Evolutionary conservation across 1,140 invertebrate species (phyloP).

Genomic region (Drosophila asahinai): DNA sequence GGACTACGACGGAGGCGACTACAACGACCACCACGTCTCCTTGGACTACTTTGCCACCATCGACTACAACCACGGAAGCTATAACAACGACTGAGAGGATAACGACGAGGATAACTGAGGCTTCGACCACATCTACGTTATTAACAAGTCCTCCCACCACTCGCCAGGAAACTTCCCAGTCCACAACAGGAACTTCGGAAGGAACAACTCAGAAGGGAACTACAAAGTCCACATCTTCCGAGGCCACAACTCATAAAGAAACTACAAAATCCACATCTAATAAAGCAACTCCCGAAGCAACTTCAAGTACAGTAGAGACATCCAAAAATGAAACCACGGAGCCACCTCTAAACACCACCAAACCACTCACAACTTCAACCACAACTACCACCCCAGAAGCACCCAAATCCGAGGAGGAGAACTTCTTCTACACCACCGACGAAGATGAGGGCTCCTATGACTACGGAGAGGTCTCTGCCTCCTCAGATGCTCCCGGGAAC

Average conservation of each 20-base stretch:
- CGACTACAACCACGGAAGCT: constrained; percentile 24
- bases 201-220: not conserved
- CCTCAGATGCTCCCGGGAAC: constrained; percentile 56
- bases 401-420: constrained; percentile 17
- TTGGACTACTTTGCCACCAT: constrained; percentile 22
- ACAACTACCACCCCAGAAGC: constrained; percentile 31
- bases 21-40: constrained; percentile 29
- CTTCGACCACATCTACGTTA: constrained; percentile 9
- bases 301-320: not conserved
- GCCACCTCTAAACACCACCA: constrained; percentile 1
- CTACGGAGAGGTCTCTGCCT: constrained; percentile 54
- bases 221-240: not conserved
- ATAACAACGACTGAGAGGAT: constrained; percentile 24
- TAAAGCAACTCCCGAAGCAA: not conserved
- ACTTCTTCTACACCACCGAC: constrained; percentile 25
- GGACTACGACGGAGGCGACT: constrained; percentile 34
- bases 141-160: constrained; percentile 35
- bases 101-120: constrained; percentile 13
- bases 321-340: not conserved
- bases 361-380: constrained; percentile 3
- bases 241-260: not conserved
- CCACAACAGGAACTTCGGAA: not conserved
- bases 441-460: constrained; percentile 49
- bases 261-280: constrained; percentile 6
- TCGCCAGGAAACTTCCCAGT: not conserved